Base-by-base conservation (phyloP, 2,113 vertebrate genomes). In the Megaceryle maxima region DNA sequence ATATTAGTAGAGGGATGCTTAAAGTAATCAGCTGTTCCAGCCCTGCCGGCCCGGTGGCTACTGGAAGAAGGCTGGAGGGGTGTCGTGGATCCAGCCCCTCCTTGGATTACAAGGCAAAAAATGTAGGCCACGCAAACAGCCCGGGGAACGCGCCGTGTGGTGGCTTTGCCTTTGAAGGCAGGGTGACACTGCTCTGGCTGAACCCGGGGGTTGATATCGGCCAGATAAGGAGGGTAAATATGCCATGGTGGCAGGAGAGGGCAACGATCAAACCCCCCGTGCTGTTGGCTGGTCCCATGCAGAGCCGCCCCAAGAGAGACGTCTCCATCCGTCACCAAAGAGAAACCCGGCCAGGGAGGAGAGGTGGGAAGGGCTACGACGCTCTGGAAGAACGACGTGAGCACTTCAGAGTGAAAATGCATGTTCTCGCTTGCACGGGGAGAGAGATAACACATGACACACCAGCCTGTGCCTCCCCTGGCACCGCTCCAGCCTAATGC, bases 211-310 rank as follows among this genome's bases (percentile, higher is more conserved):
- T 3, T 5, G 94, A 91, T 16, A 91, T 81, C 0, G 18, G 25
- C 22, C 0, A 87, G 97, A 97, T 97, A 97, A 97, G 95, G 6
- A 87, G 80, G 37, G 90, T 28, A 90, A 97, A 97, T 35, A 95
- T 3, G 3, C 6, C 4, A 11, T 8, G 80, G 80, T 67, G 95
- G n/a, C 64, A 79, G 87, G 29, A 57, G 35, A n/a, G 94, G 92
- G 87, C 96, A 93, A 95, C 3, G 96, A 97, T 66, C 95, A 88
- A 56, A 9, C 67, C 44, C 5, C 35, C 20, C 46, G 33, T 19
- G 55, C 44, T 29, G 17, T 5, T 9, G 1, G 8, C 11, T 2
- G 33, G 70, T 21, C 62, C 76, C 0, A 4, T 0, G 1, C 3
- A 13, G 78, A 6, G 84, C n/a, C 10, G 4, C 33, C 59, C 41